A percentile compares a stretch with the other conserved stretches of the same genome.
phyloP scores from a whole-genome alignment of 1,140 invertebrate species.

The Eueides isabella region DNA sequence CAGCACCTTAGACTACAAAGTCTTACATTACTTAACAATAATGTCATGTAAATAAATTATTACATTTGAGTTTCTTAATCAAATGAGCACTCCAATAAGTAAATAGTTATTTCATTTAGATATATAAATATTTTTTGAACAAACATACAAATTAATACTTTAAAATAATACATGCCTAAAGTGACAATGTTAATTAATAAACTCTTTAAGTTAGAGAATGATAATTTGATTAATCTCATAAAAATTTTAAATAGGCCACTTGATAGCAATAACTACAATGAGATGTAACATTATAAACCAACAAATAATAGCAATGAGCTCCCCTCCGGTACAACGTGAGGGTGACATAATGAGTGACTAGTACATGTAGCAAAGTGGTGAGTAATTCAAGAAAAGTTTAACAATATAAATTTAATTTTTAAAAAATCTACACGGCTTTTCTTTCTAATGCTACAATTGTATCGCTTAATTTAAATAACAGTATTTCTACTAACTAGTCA shows the following conservation, averaged over 20 bases:
- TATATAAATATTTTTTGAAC: slow-evolving; percentile 20
- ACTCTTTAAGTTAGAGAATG: slow-evolving; percentile 51
- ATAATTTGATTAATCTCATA: slow-evolving; percentile 64
- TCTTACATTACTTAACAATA: slow-evolving; percentile 43
- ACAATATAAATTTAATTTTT: background rate
- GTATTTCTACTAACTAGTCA: slow-evolving; percentile 8
- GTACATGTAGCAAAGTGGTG: background rate
- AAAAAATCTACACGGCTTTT: background rate
- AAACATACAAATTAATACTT: slow-evolving; percentile 43
- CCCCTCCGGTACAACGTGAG: background rate
- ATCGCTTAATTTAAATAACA: background rate
- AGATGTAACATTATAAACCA: slow-evolving; percentile 62
- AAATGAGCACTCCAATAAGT: slow-evolving; percentile 39
- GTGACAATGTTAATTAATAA: slow-evolving; percentile 66
- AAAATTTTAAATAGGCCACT: slow-evolving; percentile 70
- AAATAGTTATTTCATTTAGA: slow-evolving; percentile 18
- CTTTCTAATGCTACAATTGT: background rate
- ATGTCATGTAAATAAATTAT: slow-evolving; percentile 46
- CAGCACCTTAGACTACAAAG: slow-evolving; percentile 51
- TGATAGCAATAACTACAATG: slow-evolving; percentile 59
- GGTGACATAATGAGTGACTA: background rate
- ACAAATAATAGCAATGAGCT: slow-evolving; percentile 46
- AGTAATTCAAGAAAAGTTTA: background rate
- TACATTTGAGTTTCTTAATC: slow-evolving; percentile 34
- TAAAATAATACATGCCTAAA: slow-evolving; percentile 47